phyloP scores from a whole-genome alignment of 2,797 vertebrate species.

The Macropodus opercularis region DNA sequence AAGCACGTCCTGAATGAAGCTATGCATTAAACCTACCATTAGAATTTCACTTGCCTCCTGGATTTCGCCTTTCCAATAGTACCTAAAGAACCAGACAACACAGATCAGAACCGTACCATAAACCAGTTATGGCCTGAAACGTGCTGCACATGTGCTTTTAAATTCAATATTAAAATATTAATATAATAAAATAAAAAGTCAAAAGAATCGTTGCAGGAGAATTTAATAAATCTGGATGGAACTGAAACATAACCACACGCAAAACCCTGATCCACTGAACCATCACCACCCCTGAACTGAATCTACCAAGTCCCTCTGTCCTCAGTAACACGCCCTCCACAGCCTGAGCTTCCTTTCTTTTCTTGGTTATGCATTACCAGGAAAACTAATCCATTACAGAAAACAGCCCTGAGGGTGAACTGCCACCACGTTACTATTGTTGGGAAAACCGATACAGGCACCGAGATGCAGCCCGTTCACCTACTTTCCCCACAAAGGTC shows the following conservation, averaged over 20 bases:
- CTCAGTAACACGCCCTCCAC: slow-evolving; percentile 4
- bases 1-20: background rate
- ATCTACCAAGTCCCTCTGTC: slow-evolving; percentile 13
- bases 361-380: slow-evolving; percentile 61
- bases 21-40: slow-evolving; percentile 78
- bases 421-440: slow-evolving; percentile 12
- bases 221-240: background rate
- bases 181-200: too few relatives aligned
- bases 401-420: slow-evolving; percentile 25
- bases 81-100: slow-evolving; percentile 72
- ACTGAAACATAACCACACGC: background rate
- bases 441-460: slow-evolving; percentile 33
- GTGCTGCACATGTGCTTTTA: background rate
- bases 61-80: slow-evolving; percentile 90
- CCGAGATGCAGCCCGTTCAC: slow-evolving; percentile 26
- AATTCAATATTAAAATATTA: background rate
- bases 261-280: background rate
- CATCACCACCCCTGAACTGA: background rate
- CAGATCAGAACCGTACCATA: background rate
- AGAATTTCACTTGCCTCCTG: slow-evolving; percentile 87
- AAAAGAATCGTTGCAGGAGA: too few relatives aligned
- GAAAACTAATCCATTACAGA: slow-evolving; percentile 35
- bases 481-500: slow-evolving; percentile 25
- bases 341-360: background rate
- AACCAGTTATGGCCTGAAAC: background rate